These are phyloP conservation scores for Phortica okadai DNA, from an alignment of 2,888 invertebrate genomes.

Conservation along the genomic window DNA sequence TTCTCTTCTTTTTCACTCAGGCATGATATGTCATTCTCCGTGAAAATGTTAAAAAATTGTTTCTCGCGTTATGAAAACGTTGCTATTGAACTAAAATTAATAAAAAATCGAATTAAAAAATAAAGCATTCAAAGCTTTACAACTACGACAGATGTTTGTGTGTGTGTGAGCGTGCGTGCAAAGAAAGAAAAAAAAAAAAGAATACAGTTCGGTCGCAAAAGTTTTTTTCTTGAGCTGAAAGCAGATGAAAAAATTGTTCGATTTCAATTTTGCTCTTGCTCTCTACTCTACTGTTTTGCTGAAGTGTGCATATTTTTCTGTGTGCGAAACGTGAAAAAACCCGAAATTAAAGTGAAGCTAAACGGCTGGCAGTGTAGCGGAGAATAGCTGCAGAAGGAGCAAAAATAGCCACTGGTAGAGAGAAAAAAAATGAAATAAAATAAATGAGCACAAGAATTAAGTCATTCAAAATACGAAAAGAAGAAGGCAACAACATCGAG, in stretches of 20 bases:
- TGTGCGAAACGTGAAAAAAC: conserved; percentile 52
- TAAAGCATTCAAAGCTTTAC: conserved; percentile 26
- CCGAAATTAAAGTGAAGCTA: conserved; percentile 30
- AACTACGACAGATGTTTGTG: conserved; percentile 53
- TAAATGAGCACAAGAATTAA: conserved; percentile 65
- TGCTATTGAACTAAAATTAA: conserved; percentile 49
- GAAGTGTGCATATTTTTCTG: conserved; percentile 44
- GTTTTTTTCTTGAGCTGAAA: neutral
- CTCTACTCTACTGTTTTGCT: conserved; percentile 51
- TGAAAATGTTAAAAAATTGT: conserved; percentile 50
- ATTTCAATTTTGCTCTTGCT: conserved; percentile 52
- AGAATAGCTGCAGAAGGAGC: conserved; percentile 42
- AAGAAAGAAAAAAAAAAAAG: conserved; percentile 45
- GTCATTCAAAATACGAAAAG: conserved; percentile 61
- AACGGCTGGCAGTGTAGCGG: conserved; percentile 1
- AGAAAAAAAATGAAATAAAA: conserved; percentile 38
- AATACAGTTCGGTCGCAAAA: conserved; percentile 43
- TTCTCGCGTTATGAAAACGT: conserved; percentile 61
- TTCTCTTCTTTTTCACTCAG: conserved; percentile 60
- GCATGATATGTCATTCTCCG: conserved; percentile 67
- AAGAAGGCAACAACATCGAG: conserved; percentile 44
- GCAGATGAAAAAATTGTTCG: conserved; percentile 36
- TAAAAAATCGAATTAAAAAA: conserved; percentile 48
- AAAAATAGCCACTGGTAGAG: conserved; percentile 53
- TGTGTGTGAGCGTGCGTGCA: conserved; percentile 52